phyloP scores from a whole-genome alignment of 2,113 vertebrate genomes.

The Chaetura pelagica region DNA sequence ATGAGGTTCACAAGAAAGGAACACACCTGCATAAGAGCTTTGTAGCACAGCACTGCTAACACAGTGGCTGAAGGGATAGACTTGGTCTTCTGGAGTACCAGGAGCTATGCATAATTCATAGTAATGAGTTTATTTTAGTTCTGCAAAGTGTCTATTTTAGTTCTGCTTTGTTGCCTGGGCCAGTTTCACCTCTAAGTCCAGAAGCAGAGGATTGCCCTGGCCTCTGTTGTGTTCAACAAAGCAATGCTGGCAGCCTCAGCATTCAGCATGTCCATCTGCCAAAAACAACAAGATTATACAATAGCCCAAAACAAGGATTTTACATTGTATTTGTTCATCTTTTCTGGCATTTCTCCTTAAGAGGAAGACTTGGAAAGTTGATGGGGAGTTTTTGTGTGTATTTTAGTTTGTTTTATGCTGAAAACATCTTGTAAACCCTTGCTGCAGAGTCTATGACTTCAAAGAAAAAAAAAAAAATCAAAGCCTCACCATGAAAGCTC shows the following conservation, averaged over 20 bases:
- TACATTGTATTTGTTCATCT: background rate
- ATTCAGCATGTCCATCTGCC: background rate
- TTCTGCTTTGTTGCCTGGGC: background rate
- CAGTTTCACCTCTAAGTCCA: background rate
- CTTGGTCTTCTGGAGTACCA: background rate
- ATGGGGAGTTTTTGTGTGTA: background rate
- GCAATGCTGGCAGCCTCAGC: background rate
- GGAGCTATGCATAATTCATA: background rate
- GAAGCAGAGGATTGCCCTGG: background rate
- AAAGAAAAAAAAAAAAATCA: background rate
- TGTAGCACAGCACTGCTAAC: background rate
- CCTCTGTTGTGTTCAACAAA: background rate
- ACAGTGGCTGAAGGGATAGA: background rate
- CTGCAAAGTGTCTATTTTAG: background rate
- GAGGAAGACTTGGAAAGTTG: background rate
- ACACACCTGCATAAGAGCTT: background rate
- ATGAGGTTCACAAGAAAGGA: background rate
- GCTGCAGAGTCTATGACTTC: background rate
- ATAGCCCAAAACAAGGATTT: background rate
- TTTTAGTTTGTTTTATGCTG: background rate
- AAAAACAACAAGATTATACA: background rate
- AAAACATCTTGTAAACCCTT: background rate
- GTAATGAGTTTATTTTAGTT: background rate
- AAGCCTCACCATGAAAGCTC: constrained; percentile 10
- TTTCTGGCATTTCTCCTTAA: background rate